Evolutionary conservation across 2,888 invertebrate species (phyloP), one percentile per base, ranked within the genome.

Genomic region (Drosophila maculinotata): DNA sequence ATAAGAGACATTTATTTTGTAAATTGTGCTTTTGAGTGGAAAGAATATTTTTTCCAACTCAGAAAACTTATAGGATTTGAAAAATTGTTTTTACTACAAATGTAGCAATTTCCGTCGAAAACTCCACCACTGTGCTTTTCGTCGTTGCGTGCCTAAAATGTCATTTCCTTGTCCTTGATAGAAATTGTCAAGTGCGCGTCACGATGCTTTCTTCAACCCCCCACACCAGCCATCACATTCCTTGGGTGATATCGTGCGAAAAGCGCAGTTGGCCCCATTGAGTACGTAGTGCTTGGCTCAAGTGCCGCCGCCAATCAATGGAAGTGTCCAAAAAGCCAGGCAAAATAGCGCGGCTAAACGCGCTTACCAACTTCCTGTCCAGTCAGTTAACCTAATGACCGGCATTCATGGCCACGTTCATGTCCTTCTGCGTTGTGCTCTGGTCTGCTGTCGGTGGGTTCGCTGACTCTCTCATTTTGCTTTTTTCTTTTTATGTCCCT

Each of bases 371-470:
- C 74, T 84, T 84, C 79, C 70, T 78, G 79, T 62, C 63, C 79
- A 76, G 76, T 73, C 71, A 68, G 81, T 84, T 87, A 83, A 84
- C 85, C 87, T 81, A 79, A 87, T 83, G 83, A 78, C 87, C 85
- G 64, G 68, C 71, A 84, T 87, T 84, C 78, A 80, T 70, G 68
- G 65, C 58, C 59, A 48, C 58, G 60, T 69, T 53, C 54, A 59
- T 78, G 42, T 35, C 30, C 35, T 33, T 12, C 38, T 38, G 30
- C 8, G 35, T 15, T 10, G 6, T 12, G 20, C 1, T n/a, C 4
- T 23, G 17, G 6, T 15, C 20, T 10, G 17, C 14, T 20, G 4
- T 26, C 39, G 60, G 51, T 70, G 60, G 45, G 14, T 36, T 38
- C 25, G 26, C 44, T 60, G 71, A 65, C 68, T 51, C 48, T 48